phyloP scores from a whole-genome alignment of 2,888 invertebrate genomes.

The Smittia sp. region DNA sequence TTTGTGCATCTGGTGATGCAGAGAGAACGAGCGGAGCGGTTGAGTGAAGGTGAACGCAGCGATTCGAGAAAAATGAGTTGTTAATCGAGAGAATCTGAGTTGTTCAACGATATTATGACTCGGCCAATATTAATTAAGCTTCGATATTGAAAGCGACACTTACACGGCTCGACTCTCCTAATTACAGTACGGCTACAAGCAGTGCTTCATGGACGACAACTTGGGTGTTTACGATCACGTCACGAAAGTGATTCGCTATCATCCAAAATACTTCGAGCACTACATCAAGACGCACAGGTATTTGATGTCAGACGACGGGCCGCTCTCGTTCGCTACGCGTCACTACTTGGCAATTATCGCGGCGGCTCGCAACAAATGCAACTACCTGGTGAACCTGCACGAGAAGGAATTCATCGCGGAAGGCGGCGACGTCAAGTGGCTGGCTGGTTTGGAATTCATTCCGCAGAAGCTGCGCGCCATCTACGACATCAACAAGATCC shows the following conservation, averaged over 20 bases:
- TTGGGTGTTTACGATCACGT: conserved; percentile 64
- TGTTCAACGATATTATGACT: not conserved
- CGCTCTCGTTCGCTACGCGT: conserved; percentile 73
- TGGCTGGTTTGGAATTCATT: conserved; percentile 69
- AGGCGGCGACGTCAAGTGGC: conserved; percentile 74
- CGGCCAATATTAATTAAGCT: not conserved
- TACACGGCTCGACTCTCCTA: not conserved
- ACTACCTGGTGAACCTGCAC: conserved; percentile 76
- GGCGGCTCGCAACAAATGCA: conserved; percentile 80
- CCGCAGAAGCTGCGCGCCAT: conserved; percentile 76
- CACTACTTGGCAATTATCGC: conserved; percentile 89
- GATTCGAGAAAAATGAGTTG: not conserved
- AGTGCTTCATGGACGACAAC: conserved; percentile 50
- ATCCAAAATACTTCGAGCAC: conserved; percentile 75
- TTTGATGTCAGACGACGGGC: conserved; percentile 78
- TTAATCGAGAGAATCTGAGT: not conserved
- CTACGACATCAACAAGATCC: conserved; percentile 79
- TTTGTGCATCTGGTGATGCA: not conserved
- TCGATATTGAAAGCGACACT: not conserved
- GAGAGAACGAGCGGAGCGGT: not conserved
- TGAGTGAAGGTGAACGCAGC: not conserved
- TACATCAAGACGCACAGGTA: conserved; percentile 77
- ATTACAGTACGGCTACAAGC: conserved; percentile 48
- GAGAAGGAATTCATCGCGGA: conserved; percentile 75
- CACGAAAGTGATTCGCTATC: conserved; percentile 76